Base-by-base conservation (phyloP, 2,797 vertebrate genomes). In the Ctenopoma kingsleyae region DNA sequence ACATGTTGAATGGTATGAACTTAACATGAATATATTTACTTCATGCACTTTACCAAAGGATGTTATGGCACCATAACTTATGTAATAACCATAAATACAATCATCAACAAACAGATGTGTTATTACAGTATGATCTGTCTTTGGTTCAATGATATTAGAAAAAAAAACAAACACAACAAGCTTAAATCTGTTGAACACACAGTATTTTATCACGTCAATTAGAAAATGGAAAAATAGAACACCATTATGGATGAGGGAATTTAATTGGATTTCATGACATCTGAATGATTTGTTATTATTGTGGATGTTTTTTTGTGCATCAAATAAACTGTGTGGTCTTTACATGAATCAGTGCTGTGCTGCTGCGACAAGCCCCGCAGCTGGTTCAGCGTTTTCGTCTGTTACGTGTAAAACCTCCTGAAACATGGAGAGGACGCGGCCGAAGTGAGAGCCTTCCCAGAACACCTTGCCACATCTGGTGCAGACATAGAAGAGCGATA, bases 391-490 rank as follows among this genome's bases (percentile, higher is more conserved):
- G 30, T 71, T 66, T 23, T 48, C 76, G 1, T 8, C 79, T 0
- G 69, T 11, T 17, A 51, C 38, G 47, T 82, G 68, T 7, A 96
- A 89, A 50, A 96, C 75, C 5, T 95, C 94, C 25, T 81, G 85
- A 78, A 97, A 97, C 86, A 95, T 93, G 27, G 91, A 84, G 11
- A 96, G 54, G 0, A 96, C 43, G 0, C 85, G 93, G 51, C 89
- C 87, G 3, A 94, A 96, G 83, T 97, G 97, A 2, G 96, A 96
- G 6, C 96, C 97, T 58, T 97, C 96, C 96, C 97, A 97, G 90
- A 98, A 98, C 44, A 98, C 94, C 76, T 97, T 97, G 61, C 96
- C 96, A 0, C 96, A 97, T 72, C 67, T 76, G 3, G 89, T 91
- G 86, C 96, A 97, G 85, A 96, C 94, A 46, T 94, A 97, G 80